Base-by-base conservation (phyloP, 1,140 invertebrate species). In the Diuraphis noxia region DNA sequence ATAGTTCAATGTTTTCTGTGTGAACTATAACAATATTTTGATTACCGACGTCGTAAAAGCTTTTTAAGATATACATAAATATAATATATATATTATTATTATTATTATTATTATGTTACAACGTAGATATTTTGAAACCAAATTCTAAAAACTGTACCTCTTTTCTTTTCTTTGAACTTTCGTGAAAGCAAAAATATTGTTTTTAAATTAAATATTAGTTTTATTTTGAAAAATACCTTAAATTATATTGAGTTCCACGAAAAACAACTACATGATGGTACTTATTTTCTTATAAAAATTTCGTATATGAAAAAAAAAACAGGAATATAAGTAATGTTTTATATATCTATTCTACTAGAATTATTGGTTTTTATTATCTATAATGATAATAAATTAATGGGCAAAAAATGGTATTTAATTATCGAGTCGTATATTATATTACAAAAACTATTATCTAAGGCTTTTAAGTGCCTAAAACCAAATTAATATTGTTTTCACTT, bases 201-300 rank as follows among this genome's bases (percentile, higher is more conserved):
- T 72, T 72, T 72, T 72, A 72, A 72, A 72, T 72, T 72, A 72
- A 72, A 72, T 72, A 72, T 72, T 72, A 72, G n/a, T 30, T 72
- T 72, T 34, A 72, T 72, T 72, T 72, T 63, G 13, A 10, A 56
- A 19, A 72, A n/a, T 72, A n/a, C 56, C 56, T 72, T 63, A 17
- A n/a, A n/a, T 63, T 63, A 4, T 17, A 72, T n/a, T 23, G 13
- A 72, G 13, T 72, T 72, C 4, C n/a, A 17, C 56, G 56, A 72
- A 72, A 72, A 72, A 72, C 56, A 72, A 72, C 56, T 34, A 72
- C 34, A 63, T 3, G 4, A 0, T n/a, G 56, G n/a, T n/a, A n/a
- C 30, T 17, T 63, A n/a, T 63, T 63, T 63, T 30, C 30, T 63
- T 23, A 23, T 23, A 49, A 49, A 0, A 49, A 49, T 21, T 21